Base-by-base conservation (phyloP, 2,888 invertebrate genomes). In the Prostheceraeus crozeri region DNA sequence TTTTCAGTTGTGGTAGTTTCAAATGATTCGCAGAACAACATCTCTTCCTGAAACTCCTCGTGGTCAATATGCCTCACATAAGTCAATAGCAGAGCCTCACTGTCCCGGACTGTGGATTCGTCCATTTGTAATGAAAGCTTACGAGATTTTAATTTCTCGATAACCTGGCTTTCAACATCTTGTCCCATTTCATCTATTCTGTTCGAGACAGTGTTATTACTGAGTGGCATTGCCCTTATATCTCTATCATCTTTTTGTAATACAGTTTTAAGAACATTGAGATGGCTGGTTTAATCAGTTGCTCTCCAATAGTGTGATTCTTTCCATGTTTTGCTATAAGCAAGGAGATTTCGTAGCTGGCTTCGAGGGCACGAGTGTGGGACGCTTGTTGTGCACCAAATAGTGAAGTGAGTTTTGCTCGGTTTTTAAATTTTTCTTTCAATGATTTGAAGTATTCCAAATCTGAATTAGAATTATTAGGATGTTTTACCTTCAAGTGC, bases 141-240 rank as follows among this genome's bases (percentile, higher is more conserved):
- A 48, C 46, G 36, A 52, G 55, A 55, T 57, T 54, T 31, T n/a
- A 55, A 31, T 35, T 60, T 56, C 52, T 54, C 59, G 27, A 62
- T 16, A 46, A 61, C 33, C 55, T 61, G 21, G 33, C 33, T 46
- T 62, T 35, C 59, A 35, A 51, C 54, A 35, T 62, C 55, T 54
- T 62, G 28, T 28, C 28, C 30, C 36, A 62, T 62, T 33, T 59
- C 51, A 14, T 62, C 46, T 46, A 62, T 54, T 59, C 59, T 59
- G 35, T 30, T 40, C 30, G 1, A 27, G 30, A 62, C 55, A 45
- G 59, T 54, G 40, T 56, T 57, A 53, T 59, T 59, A 51, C 59
- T 59, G 11, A 59, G 35, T 31, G 61, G 33, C 23, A 61, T 35
- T 11, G 30, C 10, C 48, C 45, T 48, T 46, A 61, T 46, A 25